Conservation (phyloP, 2,888 invertebrate species). For the Drosophila atroscutellata region DNA sequence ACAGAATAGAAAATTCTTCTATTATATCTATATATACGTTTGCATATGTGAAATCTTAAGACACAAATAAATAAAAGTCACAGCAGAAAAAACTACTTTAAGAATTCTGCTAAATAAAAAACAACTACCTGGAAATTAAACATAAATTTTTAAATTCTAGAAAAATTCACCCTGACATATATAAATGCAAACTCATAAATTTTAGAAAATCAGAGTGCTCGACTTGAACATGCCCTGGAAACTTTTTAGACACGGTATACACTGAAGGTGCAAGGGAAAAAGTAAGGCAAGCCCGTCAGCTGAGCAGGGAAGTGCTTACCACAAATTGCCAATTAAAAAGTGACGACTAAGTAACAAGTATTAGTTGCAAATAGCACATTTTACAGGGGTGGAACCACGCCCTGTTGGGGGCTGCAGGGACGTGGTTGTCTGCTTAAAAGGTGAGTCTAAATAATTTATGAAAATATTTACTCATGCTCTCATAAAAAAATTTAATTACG, state of each 20-base stretch:
- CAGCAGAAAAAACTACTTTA: background rate
- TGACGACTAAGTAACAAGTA: conserved; percentile 11
- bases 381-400: conserved; percentile 27
- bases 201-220: background rate
- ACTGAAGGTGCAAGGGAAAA: background rate
- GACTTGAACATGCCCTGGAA: background rate
- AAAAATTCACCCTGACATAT: no score
- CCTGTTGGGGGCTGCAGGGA: background rate
- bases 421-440: background rate
- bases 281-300: background rate
- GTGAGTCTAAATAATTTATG: conserved; percentile 62
- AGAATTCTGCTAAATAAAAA: background rate
- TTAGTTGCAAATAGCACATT: conserved; percentile 9
- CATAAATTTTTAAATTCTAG: background rate
- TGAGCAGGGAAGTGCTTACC: conserved; percentile 49
- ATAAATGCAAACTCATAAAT: background rate
- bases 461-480: conserved; percentile 57
- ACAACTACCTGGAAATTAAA: background rate
- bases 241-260: background rate
- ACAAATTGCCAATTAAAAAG: conserved; percentile 72
- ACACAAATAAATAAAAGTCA: background rate
- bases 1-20: no score
- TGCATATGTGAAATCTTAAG: background rate
- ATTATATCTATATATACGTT: no score
- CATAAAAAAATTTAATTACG: conserved; percentile 75